Conservation (phyloP, 2,888 invertebrate genomes). For the Pyrgus malvae region DNA sequence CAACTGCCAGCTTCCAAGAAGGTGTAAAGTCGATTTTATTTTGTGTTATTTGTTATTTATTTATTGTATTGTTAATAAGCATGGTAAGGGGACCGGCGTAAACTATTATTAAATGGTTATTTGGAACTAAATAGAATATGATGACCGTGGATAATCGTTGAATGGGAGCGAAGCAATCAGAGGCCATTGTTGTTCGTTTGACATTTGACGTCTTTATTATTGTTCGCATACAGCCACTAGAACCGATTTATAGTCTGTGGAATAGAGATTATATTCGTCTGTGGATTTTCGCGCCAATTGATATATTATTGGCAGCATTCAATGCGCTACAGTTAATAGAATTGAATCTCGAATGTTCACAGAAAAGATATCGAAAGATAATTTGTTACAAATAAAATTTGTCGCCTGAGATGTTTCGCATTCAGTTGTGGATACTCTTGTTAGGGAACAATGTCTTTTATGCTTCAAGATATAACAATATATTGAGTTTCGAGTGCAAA, state of each 20-base stretch:
- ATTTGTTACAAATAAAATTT: constrained; percentile 68
- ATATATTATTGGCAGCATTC: constrained; percentile 23
- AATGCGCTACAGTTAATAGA: constrained; percentile 41
- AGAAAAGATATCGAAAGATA: constrained; percentile 44
- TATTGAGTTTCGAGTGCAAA: constrained; percentile 1
- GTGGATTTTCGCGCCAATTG: constrained; percentile 43
- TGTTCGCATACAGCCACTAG: constrained; percentile 10
- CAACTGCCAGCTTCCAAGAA: constrained; percentile 78
- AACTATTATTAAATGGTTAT: constrained; percentile 80
- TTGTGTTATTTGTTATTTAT: constrained; percentile 76
- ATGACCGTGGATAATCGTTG: constrained; percentile 76
- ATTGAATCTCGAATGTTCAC: constrained; percentile 12
- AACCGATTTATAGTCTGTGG: constrained; percentile 22
- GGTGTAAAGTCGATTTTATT: constrained; percentile 79
- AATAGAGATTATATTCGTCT: constrained; percentile 25
- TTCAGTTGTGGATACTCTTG: constrained; percentile 31
- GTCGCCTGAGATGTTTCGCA: constrained; percentile 37
- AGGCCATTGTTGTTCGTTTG: constrained; percentile 60
- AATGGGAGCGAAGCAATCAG: constrained; percentile 71
- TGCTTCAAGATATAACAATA: constrained; percentile 2
- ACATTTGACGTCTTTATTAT: constrained; percentile 71
- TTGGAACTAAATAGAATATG: constrained; percentile 82
- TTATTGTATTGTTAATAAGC: constrained; percentile 82
- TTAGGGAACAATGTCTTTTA: constrained; percentile 26
- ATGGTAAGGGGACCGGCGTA: constrained; percentile 70